Evolutionary conservation across 1,140 invertebrate species (phyloP), one percentile per base, ranked within the genome.

Genomic region (Cheumatopsyche charites): DNA sequence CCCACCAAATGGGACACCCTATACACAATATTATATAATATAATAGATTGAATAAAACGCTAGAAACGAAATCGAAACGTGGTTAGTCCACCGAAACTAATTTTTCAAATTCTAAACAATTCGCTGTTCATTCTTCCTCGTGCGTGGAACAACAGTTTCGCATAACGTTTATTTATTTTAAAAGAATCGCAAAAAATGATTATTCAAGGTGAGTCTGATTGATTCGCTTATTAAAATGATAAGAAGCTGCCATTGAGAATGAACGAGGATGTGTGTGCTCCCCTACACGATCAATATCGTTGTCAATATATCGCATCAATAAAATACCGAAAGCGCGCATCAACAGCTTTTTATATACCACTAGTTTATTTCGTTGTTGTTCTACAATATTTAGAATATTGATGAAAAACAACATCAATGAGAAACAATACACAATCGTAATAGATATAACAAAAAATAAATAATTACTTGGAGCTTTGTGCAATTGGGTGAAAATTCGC

Each of bases 121-220:
- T 17, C 19, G 15, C 1, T 1, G 6, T 52, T 52, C 1, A 15
- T 52, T 52, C 13, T 15, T 13, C 47, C 9, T 1, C 15, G 47
- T 52, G 47, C 47, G 15, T 52, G 19, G 19, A 52, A 52, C 15
- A 52, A 52, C 47, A 52, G 47, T 52, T 52, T 52, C 19, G 45
- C 12, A 13, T 13, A 6, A 9, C 15, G 15, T 17, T 17, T 47
- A 17, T 36, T 52, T 17, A 52, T 17, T 7, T 52, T 52, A 52
- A 52, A 17, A 17, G 6, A 17, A 47, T 36, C 9, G 45, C 45
- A 47, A 47, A 47, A 47, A 15, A 52, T 45, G 43, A 15, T 17
- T 17, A 52, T 52, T 15, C 15, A 17, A 52, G 15, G 15, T 17
- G 7, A 52, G n/a, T 17, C 47, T 17, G n/a, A 17, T 52, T 17